Evolutionary conservation across 2,888 invertebrate genomes (phyloP).

Genomic region (Drosophila aldrichi): DNA sequence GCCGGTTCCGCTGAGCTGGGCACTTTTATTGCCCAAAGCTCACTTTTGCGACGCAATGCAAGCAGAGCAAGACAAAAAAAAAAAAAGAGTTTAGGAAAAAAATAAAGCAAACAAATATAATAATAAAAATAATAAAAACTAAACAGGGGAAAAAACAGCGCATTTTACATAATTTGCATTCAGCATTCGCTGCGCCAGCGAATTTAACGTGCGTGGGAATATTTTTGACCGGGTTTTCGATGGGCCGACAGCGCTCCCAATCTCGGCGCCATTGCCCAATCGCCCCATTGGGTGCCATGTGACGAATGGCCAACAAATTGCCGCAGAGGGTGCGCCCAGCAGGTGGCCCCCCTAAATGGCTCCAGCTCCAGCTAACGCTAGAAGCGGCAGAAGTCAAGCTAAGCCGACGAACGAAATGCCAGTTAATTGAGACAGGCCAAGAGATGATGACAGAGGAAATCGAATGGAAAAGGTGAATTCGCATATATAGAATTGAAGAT

Average conservation of each 20-base stretch:
- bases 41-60: slow-evolving; percentile 48
- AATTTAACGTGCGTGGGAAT: slow-evolving; percentile 69
- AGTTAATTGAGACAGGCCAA: slow-evolving; percentile 46
- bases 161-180: slow-evolving; percentile 75
- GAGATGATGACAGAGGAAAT: slow-evolving; percentile 13
- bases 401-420: slow-evolving; percentile 40
- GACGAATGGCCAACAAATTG: slow-evolving; percentile 57
- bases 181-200: slow-evolving; percentile 50
- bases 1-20: slow-evolving; percentile 45
- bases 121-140: slow-evolving; percentile 19
- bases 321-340: slow-evolving; percentile 47
- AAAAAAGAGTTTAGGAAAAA: not conserved
- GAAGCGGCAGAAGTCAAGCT: slow-evolving; percentile 45
- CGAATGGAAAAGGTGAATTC: not conserved
- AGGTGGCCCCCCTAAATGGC: slow-evolving; percentile 47
- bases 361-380: slow-evolving; percentile 29
- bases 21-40: slow-evolving; percentile 26
- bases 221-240: slow-evolving; percentile 56
- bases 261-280: slow-evolving; percentile 51
- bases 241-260: slow-evolving; percentile 6
- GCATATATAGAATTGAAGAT: not conserved
- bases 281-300: slow-evolving; percentile 25
- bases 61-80: slow-evolving; percentile 5
- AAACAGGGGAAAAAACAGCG: slow-evolving; percentile 55
- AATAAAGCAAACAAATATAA: not conserved